These are phyloP conservation scores for Acipenser oxyrinchus DNA, from an alignment of 2,797 vertebrate species.

Conservation along the genomic window DNA sequence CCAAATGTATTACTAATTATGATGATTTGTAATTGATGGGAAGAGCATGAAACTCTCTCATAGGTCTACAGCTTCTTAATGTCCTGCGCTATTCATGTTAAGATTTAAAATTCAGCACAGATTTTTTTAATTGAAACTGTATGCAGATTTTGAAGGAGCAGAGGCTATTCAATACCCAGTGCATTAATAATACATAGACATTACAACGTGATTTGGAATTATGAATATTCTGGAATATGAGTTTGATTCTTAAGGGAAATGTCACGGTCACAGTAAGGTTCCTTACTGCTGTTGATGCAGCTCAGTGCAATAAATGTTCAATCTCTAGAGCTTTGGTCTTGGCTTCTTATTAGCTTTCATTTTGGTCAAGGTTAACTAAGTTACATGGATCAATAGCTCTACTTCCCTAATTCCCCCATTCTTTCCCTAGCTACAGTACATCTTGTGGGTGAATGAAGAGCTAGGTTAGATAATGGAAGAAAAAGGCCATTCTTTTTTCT, in stretches of 20 bases:
- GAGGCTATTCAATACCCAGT: constrained; percentile 7
- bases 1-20: too few species aligned
- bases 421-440: not conserved
- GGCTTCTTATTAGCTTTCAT: not conserved
- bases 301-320: not conserved
- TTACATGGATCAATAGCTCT: constrained; percentile 1
- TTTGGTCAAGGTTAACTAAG: constrained; percentile 3
- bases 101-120: constrained; percentile 1
- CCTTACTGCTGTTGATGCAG: not conserved
- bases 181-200: constrained; percentile 15
- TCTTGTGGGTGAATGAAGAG: not conserved
- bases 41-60: too few species aligned
- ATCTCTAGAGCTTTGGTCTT: not conserved
- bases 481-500: too few species aligned
- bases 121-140: constrained; percentile 4
- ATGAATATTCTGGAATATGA: constrained; percentile 5
- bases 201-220: not conserved
- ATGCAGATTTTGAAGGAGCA: constrained; percentile 6
- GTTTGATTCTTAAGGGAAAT: constrained; percentile 3
- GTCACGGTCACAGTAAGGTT: constrained; percentile 7
- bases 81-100: not conserved
- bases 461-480: too few species aligned
- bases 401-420: constrained; percentile 5
- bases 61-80: not conserved
- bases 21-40: too few species aligned